A percentile compares a stretch with the other conserved stretches of the same genome.
Evolutionary conservation across 35 echinoderm and acorn worm genomes (phyloP).

Genomic region (Ophioderma brevispina): DNA sequence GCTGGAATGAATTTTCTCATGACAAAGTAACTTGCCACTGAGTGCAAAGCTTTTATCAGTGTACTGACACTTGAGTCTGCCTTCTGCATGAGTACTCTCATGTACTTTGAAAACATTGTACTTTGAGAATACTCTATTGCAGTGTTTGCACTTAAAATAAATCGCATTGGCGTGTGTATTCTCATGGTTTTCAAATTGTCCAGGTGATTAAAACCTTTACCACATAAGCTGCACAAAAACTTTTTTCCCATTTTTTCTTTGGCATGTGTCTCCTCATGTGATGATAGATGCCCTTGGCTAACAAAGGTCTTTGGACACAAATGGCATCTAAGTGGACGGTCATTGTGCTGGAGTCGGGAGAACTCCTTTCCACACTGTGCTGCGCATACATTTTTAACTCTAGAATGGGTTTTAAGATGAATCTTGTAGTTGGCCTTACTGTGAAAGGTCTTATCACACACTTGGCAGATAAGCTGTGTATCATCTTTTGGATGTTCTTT

Average conservation of each 20-base stretch:
- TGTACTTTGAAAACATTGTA: neutral
- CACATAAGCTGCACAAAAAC: too few relatives aligned
- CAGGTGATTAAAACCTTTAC: too few relatives aligned
- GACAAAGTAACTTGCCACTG: too few relatives aligned
- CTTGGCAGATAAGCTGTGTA: too few relatives aligned
- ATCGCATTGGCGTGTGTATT: neutral
- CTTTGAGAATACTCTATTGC: neutral
- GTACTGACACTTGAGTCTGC: too few relatives aligned
- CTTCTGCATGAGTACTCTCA: neutral
- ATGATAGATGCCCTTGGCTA: neutral
- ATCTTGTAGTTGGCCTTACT: too few relatives aligned
- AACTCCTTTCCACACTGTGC: neutral
- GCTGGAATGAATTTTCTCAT: too few relatives aligned
- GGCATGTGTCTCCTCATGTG: neutral
- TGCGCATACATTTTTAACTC: neutral
- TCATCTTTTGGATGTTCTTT: too few relatives aligned
- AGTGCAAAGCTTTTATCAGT: too few relatives aligned
- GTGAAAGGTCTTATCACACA: too few relatives aligned
- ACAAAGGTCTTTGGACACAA: neutral
- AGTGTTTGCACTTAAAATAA: neutral
- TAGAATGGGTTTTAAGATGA: too few relatives aligned
- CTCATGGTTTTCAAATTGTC: too few relatives aligned
- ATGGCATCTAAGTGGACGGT: neutral
- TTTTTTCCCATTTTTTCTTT: neutral
- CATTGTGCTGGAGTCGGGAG: neutral